Evolutionary conservation across 2,113 vertebrate genomes (phyloP), one percentile per base, ranked within the genome.

Genomic region (Rhinolophus sinicus): DNA sequence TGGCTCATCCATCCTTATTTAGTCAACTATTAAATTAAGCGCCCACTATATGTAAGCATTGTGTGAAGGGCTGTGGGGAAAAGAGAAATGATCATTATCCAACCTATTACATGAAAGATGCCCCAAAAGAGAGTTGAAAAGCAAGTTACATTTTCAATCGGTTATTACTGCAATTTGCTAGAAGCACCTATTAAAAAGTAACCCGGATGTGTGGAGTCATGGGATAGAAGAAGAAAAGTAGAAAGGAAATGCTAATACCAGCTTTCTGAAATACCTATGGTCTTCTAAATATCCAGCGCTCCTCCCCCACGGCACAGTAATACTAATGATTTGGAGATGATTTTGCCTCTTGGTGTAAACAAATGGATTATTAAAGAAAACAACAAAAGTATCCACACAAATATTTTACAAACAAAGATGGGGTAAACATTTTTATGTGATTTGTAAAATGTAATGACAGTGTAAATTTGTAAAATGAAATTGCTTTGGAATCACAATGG

Each of bases 381-480:
- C 89, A 30, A n/a, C 35, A 85, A 84, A 92, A 81, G 14, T 67
- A 67, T 35, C 11, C 30, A 85, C 2, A 28, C 4, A 86, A 28
- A 69, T 13, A 88, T 73, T 84, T 64, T 77, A 77, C 35, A 64
- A 80, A 35, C 67, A 84, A 24, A 44, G 12, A 47, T 3, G 18
- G 3, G 19, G 1, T 47, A 58, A 70, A 60, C 40, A 24, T 26
- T 56, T 76, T 88, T 56, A 77, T 33, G 13, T 35, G 38, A 72
- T 91, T 78, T 92, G 6, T 56, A 86, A 97, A 88, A 78, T 75
- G 1, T 77, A 78, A 70, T 94, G 60, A 87, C 22, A 87, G 14
- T 47, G 19, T 12, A 95, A 95, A 93, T 44, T 69, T 47, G 24
- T 12, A 95, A 95, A 93, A 52, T 69, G 30, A 91, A 86, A 81